phyloP scores from a whole-genome alignment of 2,888 invertebrate species.

The Slavum lentiscoides region DNA sequence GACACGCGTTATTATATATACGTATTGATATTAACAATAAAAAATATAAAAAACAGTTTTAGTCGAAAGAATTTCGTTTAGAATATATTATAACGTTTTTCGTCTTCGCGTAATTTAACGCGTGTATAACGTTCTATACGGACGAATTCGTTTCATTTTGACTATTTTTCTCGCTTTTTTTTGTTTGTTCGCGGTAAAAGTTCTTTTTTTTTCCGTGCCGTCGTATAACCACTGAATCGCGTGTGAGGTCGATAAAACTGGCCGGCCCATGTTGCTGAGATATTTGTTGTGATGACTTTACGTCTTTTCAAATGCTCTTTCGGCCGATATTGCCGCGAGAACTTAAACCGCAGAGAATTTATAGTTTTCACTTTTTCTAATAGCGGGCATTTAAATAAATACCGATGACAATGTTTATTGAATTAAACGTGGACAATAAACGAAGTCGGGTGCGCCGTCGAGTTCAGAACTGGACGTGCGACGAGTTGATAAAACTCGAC shows the following conservation, averaged over 20 bases:
- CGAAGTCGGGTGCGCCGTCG: not conserved
- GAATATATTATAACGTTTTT: not conserved
- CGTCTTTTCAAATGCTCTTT: slow-evolving; percentile 17
- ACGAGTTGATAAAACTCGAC: too few species aligned
- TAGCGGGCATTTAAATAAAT: not conserved
- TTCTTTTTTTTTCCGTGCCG: not conserved
- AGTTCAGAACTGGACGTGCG: not conserved
- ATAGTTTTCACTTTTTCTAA: not conserved
- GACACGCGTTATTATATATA: too few species aligned
- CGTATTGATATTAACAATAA: too few species aligned
- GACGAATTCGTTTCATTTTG: slow-evolving; percentile 11
- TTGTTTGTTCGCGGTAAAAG: slow-evolving; percentile 14
- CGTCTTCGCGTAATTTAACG: not conserved
- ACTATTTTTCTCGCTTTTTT: not conserved
- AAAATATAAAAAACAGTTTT: too few species aligned
- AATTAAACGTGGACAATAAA: not conserved
- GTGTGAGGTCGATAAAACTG: slow-evolving; percentile 10
- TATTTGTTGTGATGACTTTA: slow-evolving; percentile 39
- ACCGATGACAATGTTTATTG: not conserved
- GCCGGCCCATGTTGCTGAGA: not conserved
- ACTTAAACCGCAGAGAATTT: not conserved
- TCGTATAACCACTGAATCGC: slow-evolving; percentile 12
- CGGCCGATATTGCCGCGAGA: not conserved
- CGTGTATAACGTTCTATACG: not conserved
- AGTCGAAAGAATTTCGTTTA: not conserved